These are phyloP conservation scores for Oreamnos americanus DNA, from an alignment of 2,113 vertebrate species.

Conservation along the genomic window DNA sequence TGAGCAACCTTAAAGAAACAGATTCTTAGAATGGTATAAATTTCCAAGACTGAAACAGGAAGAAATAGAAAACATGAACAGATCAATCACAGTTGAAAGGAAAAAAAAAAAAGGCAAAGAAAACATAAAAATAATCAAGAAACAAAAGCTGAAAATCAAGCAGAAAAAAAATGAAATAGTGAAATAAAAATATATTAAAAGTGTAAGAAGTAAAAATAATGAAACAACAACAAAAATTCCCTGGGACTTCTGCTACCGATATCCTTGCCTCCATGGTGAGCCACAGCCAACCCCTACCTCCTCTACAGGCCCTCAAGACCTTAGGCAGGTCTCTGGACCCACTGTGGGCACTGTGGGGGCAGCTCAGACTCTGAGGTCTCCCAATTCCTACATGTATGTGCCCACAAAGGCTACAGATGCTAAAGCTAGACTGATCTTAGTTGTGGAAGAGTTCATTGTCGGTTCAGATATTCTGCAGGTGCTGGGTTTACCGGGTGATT, in stretches of 20 bases:
- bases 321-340: not conserved
- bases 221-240: not conserved
- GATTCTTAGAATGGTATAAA: not conserved
- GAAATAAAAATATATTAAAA: not conserved
- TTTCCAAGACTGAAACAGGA: not conserved
- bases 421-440: not conserved
- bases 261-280: not conserved
- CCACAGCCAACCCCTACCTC: not conserved
- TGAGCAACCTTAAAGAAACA: not conserved
- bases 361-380: not conserved
- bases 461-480: not conserved
- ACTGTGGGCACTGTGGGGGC: not conserved
- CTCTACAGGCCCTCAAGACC: not conserved
- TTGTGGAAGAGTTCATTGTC: not conserved
- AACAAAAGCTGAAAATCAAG: not conserved
- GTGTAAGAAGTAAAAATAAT: not conserved
- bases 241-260: accelerated
- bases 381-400: not conserved
- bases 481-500: not conserved
- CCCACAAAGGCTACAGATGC: not conserved
- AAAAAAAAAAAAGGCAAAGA: not conserved
- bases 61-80: not conserved
- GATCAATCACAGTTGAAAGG: not conserved
- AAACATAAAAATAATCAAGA: not conserved
- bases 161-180: not conserved